Evolutionary conservation across 2,113 vertebrate species (phyloP), one percentile per base, ranked within the genome.

Genomic region (Tympanuchus pallidicinctus): DNA sequence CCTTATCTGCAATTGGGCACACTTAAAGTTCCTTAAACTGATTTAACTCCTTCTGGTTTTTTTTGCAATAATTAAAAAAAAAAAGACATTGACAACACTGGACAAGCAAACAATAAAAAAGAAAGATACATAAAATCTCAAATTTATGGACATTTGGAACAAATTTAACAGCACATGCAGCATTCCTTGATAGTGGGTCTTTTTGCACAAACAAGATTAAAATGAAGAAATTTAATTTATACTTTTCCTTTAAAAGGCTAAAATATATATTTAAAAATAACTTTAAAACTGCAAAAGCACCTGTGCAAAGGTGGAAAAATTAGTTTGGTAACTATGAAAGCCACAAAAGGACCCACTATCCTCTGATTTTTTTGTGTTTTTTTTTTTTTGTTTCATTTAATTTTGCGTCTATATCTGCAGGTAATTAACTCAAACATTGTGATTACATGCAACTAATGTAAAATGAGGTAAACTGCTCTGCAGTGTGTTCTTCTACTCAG

Each of bases 341-440:
- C 99, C 99, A 98, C 99, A 99, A 99, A 99, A 99, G 98, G 99
- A 99, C 99, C 99, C 99, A 99, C 99, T 99, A 99, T 99, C 99
- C 99, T 99, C 95, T 97, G 96, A 96, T 80, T 94, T 97, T 91
- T 89, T 70, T 64, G 21, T 34, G 4, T 13, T 11, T 25, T 60
- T 71, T 71, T 93, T 92, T 93, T 21, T 52, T 90, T 90, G 54
- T 90, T 94, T 94, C 76, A 80, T 86, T 95, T 97, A 96, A 98
- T 97, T 98, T 98, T 95, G 95, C 88, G 57, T 97, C 97, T 97
- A n/a, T 95, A 89, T 97, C 96, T 97, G 97, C 92, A 94, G 93
- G 96, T 97, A 96, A 94, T 97, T 95, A 96, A 97, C 97, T 97
- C 97, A 86, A 97, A 97, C 98, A 97, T 97, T 97, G 97, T 81